Evolutionary conservation across 30 jellyfish, hydroid and myxozoan genomes (phyloP).

Genomic region (Aurelia aurita complex sp. Pacific): DNA sequence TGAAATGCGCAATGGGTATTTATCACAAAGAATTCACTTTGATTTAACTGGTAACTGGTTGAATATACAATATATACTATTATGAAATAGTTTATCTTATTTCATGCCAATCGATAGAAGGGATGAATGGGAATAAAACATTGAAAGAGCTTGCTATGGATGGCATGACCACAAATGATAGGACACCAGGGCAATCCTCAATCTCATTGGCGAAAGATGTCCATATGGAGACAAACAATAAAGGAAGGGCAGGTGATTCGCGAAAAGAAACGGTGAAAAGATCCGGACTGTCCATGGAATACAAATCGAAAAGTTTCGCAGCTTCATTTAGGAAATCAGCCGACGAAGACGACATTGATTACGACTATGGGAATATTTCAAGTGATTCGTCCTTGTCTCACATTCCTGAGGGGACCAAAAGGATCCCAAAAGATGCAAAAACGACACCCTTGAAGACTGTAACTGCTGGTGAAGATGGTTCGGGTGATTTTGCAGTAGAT

Average conservation of each 20-base stretch:
- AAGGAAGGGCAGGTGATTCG: constrained; percentile 62
- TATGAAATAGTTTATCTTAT: too few species aligned
- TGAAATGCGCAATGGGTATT: too few species aligned
- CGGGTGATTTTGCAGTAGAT: constrained; percentile 1
- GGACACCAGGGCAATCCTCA: constrained; percentile 28
- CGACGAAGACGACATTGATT: constrained; percentile 26
- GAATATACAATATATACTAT: too few species aligned
- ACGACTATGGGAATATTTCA: constrained; percentile 14
- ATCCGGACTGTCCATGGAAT: constrained; percentile 62
- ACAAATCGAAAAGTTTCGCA: constrained; percentile 60
- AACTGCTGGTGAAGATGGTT: constrained; percentile 8
- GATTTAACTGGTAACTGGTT: too few species aligned
- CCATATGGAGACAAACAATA: constrained; percentile 50
- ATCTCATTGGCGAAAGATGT: constrained; percentile 61
- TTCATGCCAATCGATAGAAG: too few species aligned
- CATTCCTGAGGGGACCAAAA: not conserved
- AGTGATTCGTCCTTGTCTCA: not conserved
- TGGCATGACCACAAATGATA: constrained; percentile 4
- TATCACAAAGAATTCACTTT: too few species aligned
- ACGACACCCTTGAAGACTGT: not conserved
- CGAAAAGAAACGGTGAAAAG: constrained; percentile 34
- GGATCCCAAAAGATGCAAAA: not conserved
- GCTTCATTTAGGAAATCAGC: constrained; percentile 54
- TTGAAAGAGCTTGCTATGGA: not conserved
- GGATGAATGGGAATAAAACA: constrained; percentile 1